A percentile compares a stretch with the other conserved stretches of the same genome.
Evolutionary conservation across 2,797 vertebrate species (phyloP).

Genomic region (Vireo griseus): DNA sequence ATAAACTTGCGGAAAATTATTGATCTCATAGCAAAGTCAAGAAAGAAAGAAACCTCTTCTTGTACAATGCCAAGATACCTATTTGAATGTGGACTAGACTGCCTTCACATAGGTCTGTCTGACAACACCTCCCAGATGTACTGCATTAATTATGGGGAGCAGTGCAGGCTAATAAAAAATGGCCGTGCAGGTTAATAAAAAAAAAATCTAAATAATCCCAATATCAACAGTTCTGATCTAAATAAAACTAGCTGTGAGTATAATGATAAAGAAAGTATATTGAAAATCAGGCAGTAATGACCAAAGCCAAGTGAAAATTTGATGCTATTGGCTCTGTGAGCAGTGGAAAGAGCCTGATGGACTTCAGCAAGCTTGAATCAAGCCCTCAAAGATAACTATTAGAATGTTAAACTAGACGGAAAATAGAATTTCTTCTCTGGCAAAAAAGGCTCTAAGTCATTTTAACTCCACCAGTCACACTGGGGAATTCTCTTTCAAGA

Average conservation of each 20-base stretch:
- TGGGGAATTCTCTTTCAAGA: background rate
- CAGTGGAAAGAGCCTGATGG: background rate
- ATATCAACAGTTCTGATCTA: background rate
- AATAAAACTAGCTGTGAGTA: background rate
- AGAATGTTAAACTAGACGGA: background rate
- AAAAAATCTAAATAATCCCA: background rate
- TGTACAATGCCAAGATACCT: background rate
- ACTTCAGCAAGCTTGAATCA: background rate
- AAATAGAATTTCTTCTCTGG: background rate
- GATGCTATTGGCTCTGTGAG: constrained; percentile 20
- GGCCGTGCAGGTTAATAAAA: background rate
- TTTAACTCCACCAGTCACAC: background rate
- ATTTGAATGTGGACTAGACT: background rate
- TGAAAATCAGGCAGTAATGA: background rate
- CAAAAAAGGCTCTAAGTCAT: background rate
- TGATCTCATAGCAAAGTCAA: constrained; percentile 45
- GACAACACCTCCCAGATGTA: background rate
- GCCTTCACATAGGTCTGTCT: background rate
- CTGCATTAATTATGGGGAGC: background rate
- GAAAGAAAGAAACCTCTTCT: constrained; percentile 21
- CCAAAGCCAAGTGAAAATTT: constrained; percentile 24
- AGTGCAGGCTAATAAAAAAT: background rate
- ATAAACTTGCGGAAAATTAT: constrained; percentile 52
- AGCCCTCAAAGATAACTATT: background rate
- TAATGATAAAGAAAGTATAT: background rate